phyloP scores from a whole-genome alignment of 2,888 invertebrate genomes.

The Stenurella melanura region DNA sequence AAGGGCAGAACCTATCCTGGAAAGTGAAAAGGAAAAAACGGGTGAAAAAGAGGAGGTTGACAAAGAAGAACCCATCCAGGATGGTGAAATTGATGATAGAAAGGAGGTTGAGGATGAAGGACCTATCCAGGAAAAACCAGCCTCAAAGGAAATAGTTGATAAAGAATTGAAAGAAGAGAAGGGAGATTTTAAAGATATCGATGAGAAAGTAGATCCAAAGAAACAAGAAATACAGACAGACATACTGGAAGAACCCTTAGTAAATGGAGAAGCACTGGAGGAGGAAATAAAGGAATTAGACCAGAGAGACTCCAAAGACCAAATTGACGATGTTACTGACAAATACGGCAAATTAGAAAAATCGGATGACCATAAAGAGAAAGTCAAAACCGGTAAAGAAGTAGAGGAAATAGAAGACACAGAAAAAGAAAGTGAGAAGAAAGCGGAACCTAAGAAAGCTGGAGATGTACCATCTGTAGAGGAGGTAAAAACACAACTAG shows the following conservation, averaged over 20 bases:
- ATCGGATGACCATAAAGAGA: slow-evolving; percentile 10
- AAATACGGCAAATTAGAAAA: slow-evolving; percentile 14
- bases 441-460: background rate
- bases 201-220: background rate
- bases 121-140: slow-evolving; percentile 17
- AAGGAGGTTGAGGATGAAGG: background rate
- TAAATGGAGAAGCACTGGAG: slow-evolving; percentile 27
- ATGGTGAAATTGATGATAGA: background rate
- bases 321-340: background rate
- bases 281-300: slow-evolving; percentile 10
- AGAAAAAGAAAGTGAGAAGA: background rate
- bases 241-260: background rate
- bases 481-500: slow-evolving; percentile 29
- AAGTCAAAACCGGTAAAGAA: slow-evolving; percentile 10
- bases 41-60: background rate
- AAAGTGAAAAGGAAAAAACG: slow-evolving; percentile 10
- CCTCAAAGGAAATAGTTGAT: slow-evolving; percentile 1
- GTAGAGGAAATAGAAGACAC: slow-evolving; percentile 17
- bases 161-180: background rate
- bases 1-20: slow-evolving; percentile 4
- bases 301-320: background rate
- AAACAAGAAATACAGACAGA: background rate
- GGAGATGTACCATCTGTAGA: slow-evolving; percentile 10
- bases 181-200: background rate
- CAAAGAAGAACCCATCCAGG: background rate